A percentile compares a stretch with the other conserved stretches of the same genome.
These are phyloP conservation scores for Aradophagus sp. DNA, from an alignment of 1,140 invertebrate genomes.

Conservation along the genomic window DNA sequence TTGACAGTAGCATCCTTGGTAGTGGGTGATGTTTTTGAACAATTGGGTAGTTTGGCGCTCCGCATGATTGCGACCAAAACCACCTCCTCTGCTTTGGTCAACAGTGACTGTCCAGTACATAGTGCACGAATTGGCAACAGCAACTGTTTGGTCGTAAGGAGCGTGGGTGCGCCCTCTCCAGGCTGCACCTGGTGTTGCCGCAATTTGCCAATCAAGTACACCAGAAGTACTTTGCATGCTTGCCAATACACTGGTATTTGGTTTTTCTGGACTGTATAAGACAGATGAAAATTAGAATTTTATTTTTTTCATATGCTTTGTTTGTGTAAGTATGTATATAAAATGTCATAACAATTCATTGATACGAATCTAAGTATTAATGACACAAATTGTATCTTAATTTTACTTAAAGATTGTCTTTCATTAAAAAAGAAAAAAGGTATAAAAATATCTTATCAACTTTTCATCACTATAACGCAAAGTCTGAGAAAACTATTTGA, in stretches of 20 bases:
- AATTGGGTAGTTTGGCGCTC: constrained; percentile 79
- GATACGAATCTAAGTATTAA: too few relatives aligned
- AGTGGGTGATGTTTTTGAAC: constrained; percentile 74
- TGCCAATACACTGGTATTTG: constrained; percentile 77
- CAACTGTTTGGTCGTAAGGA: constrained; percentile 76
- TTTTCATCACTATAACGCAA: too few relatives aligned
- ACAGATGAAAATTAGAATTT: too few relatives aligned
- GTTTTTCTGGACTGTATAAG: constrained; percentile 77
- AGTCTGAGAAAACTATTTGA: too few relatives aligned
- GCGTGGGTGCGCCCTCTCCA: constrained; percentile 64
- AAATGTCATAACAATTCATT: too few relatives aligned
- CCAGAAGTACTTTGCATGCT: constrained; percentile 78
- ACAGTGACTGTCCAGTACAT: constrained; percentile 77
- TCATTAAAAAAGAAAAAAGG: too few relatives aligned
- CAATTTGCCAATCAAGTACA: constrained; percentile 76
- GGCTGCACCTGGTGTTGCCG: constrained; percentile 63
- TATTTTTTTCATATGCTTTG: too few relatives aligned
- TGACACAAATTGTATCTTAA: too few relatives aligned
- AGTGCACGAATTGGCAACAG: constrained; percentile 78
- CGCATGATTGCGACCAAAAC: constrained; percentile 81
- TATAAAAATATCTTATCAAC: too few relatives aligned
- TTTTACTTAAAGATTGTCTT: too few relatives aligned
- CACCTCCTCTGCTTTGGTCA: constrained; percentile 77
- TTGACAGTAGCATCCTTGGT: too few relatives aligned
- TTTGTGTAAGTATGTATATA: too few relatives aligned